phyloP scores from a whole-genome alignment of 2,113 vertebrate genomes.

The Megaceryle torquata region DNA sequence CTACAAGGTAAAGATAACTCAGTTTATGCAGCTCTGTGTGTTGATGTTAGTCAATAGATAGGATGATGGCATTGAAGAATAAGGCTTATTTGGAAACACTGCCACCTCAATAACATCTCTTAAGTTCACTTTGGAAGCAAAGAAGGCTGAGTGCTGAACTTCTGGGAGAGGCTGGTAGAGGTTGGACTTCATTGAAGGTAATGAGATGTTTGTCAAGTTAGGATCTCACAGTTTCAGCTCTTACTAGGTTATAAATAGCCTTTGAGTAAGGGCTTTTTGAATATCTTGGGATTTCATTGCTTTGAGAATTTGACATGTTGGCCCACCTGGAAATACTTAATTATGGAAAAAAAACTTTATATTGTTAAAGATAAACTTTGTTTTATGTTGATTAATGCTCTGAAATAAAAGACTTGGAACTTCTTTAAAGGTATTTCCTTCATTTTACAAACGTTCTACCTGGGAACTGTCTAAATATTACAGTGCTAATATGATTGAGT shows the following conservation, averaged over 20 bases:
- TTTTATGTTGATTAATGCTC: neutral
- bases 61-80: neutral
- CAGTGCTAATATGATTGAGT: neutral
- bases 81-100: neutral
- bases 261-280: neutral
- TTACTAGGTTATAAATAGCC: neutral
- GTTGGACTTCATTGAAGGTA: neutral
- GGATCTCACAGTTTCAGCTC: neutral
- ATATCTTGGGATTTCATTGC: neutral
- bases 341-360: neutral
- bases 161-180: neutral
- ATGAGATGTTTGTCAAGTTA: neutral
- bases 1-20: constrained; percentile 81
- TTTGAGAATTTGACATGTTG: neutral
- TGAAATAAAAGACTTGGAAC: neutral
- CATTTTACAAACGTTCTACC: neutral
- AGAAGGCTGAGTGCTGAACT: neutral
- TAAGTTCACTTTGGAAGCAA: neutral
- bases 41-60: neutral
- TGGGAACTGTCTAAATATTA: neutral
- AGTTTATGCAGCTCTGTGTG: neutral
- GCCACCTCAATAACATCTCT: neutral
- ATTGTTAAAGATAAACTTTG: neutral
- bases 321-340: neutral
- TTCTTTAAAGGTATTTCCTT: neutral